phyloP scores from a whole-genome alignment of 1,140 invertebrate genomes.

The Diorhabda carinulata region DNA sequence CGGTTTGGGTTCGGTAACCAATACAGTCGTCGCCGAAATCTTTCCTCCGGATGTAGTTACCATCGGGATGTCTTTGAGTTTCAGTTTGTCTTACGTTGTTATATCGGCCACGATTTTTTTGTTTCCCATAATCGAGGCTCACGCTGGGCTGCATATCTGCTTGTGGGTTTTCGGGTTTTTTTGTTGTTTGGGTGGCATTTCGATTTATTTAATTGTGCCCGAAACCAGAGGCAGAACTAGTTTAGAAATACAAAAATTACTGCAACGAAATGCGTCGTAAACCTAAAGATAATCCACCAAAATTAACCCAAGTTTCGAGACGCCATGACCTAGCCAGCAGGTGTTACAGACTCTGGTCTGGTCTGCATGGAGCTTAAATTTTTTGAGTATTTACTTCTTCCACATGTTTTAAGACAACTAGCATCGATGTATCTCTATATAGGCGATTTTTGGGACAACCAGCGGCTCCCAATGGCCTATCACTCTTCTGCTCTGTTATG shows the following conservation, averaged over 20 bases:
- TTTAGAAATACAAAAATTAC: constrained; percentile 8
- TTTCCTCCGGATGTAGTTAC: constrained; percentile 73
- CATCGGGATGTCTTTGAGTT: constrained; percentile 66
- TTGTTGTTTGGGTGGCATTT: not conserved
- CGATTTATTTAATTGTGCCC: constrained; percentile 5
- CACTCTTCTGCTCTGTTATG: too few species aligned
- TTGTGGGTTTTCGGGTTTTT: not conserved
- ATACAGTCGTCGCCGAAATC: constrained; percentile 79
- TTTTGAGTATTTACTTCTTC: too few species aligned
- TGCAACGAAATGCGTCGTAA: not conserved
- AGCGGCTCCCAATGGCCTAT: too few species aligned
- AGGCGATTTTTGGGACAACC: too few species aligned
- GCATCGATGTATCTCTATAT: too few species aligned
- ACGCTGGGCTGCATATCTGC: not conserved
- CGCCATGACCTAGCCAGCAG: too few species aligned
- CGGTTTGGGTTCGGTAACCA: constrained; percentile 77
- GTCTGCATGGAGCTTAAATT: too few species aligned
- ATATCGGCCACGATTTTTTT: not conserved
- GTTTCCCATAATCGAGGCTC: not conserved
- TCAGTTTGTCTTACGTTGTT: constrained; percentile 40
- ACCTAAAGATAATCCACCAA: too few species aligned
- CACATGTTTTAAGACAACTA: too few species aligned
- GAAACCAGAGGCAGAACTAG: constrained; percentile 10
- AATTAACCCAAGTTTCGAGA: too few species aligned
- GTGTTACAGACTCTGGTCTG: too few species aligned